Conservation (phyloP, 2,113 vertebrate species). For the Girardinichthys multiradiatus region DNA sequence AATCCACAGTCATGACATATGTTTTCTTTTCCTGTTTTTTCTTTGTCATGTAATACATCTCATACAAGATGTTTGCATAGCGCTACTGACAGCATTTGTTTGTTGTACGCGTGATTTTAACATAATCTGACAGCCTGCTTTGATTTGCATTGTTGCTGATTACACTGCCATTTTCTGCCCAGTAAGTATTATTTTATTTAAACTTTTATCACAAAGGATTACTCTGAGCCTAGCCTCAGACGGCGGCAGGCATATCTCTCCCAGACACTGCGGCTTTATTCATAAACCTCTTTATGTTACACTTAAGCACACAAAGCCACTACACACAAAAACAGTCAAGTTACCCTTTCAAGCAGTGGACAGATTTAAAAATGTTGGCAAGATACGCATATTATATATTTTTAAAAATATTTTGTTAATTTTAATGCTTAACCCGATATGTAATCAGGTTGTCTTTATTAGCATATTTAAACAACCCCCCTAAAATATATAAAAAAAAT, state of each 20-base stretch:
- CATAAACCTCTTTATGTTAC: constrained; percentile 65
- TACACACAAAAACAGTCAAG: constrained; percentile 6
- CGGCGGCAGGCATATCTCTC: constrained; percentile 52
- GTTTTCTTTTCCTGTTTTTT: too few relatives aligned
- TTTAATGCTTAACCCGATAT: not conserved
- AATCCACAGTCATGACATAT: not conserved
- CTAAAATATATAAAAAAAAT: not conserved
- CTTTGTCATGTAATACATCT: not conserved
- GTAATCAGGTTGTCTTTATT: not conserved
- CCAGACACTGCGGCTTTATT: constrained; percentile 58
- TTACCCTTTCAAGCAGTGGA: not conserved
- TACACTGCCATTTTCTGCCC: constrained; percentile 48
- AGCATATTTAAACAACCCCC: not conserved
- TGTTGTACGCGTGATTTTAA: constrained; percentile 14
- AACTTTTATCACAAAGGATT: constrained; percentile 67
- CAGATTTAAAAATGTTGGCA: not conserved
- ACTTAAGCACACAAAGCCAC: not conserved
- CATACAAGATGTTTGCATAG: not conserved
- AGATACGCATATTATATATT: too few relatives aligned
- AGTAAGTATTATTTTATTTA: constrained; percentile 55
- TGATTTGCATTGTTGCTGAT: constrained; percentile 43
- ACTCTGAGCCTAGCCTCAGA: constrained; percentile 59
- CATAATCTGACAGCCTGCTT: constrained; percentile 33
- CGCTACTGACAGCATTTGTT: constrained; percentile 17
- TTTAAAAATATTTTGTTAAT: not conserved